A percentile compares a stretch with the other conserved stretches of the same genome.
Evolutionary conservation across 1,140 invertebrate genomes (phyloP).

Genomic region (Drosophila lowei): DNA sequence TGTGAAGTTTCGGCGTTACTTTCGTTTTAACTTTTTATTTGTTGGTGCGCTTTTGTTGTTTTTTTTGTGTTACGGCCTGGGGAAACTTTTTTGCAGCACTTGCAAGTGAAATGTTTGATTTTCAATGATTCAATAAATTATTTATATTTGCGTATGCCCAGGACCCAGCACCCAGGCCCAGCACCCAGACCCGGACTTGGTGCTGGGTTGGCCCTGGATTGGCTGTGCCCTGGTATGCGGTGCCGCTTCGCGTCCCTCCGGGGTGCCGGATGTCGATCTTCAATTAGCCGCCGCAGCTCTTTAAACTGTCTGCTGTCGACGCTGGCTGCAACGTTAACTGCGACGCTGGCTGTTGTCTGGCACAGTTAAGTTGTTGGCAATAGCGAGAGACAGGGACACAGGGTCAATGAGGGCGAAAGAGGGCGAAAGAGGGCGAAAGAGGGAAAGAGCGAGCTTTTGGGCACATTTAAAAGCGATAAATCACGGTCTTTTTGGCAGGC

Average conservation of each 20-base stretch:
- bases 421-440: not conserved
- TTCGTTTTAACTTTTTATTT: slow-evolving; percentile 10
- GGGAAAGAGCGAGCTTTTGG: slow-evolving; percentile 19
- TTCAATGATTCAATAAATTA: slow-evolving; percentile 82
- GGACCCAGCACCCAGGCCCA: no score
- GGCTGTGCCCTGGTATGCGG: not conserved
- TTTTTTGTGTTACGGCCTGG: slow-evolving; percentile 24
- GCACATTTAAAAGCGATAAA: slow-evolving; percentile 81
- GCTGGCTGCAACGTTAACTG: slow-evolving; percentile 15
- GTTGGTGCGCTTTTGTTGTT: not conserved
- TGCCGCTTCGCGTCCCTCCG: slow-evolving; percentile 1
- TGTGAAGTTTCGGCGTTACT: no score
- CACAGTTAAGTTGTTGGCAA: slow-evolving; percentile 63
- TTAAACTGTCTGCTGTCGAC: slow-evolving; percentile 62
- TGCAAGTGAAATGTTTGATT: slow-evolving; percentile 82
- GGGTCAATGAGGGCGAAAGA: slow-evolving; percentile 1
- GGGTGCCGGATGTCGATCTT: slow-evolving; percentile 60
- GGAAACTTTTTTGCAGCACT: slow-evolving; percentile 67
- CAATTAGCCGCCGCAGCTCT: slow-evolving; percentile 61
- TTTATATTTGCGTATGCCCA: slow-evolving; percentile 75
- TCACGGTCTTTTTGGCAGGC: slow-evolving; percentile 73
- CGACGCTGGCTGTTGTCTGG: slow-evolving; percentile 43
- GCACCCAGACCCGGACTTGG: not conserved
- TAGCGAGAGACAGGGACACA: slow-evolving; percentile 16
- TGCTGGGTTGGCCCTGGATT: not conserved